Conservation (phyloP, 2,888 invertebrate species). For the Eumacrocentrus americanus region DNA sequence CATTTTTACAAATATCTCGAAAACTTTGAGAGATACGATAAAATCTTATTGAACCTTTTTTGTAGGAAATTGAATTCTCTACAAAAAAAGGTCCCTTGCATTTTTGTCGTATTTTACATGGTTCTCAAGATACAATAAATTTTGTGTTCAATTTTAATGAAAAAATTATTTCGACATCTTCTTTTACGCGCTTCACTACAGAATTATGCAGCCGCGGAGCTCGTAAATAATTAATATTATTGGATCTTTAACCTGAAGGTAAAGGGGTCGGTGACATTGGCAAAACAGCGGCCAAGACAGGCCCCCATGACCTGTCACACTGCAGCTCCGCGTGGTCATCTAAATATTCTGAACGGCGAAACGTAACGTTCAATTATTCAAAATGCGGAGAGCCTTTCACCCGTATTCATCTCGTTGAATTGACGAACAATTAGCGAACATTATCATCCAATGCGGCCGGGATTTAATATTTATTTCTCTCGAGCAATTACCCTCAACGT, state of each 20-base stretch:
- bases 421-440: not conserved
- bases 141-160: no score
- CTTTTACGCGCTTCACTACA: no score
- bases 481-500: no score
- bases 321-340: conserved; percentile 49
- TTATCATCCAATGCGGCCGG: conserved; percentile 1
- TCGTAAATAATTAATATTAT: not conserved
- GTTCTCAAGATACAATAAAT: no score
- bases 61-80: no score
- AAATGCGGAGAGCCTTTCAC: not conserved
- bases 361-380: conserved; percentile 4
- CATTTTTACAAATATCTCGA: no score
- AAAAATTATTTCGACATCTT: no score
- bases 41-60: no score
- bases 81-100: no score
- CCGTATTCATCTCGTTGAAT: not conserved
- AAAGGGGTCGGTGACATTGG: conserved; percentile 52
- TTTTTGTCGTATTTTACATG: no score
- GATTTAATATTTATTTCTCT: no score
- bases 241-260: conserved; percentile 49
- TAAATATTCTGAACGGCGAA: conserved; percentile 38
- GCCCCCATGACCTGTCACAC: conserved; percentile 62
- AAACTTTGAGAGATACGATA: no score
- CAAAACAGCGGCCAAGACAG: conserved; percentile 63
- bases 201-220: not conserved